Percentiles rank a stretch among this genome's conserved stretches.
phyloP scores from a whole-genome alignment of 2,888 invertebrate species.

The Trissoscelio sp. region DNA sequence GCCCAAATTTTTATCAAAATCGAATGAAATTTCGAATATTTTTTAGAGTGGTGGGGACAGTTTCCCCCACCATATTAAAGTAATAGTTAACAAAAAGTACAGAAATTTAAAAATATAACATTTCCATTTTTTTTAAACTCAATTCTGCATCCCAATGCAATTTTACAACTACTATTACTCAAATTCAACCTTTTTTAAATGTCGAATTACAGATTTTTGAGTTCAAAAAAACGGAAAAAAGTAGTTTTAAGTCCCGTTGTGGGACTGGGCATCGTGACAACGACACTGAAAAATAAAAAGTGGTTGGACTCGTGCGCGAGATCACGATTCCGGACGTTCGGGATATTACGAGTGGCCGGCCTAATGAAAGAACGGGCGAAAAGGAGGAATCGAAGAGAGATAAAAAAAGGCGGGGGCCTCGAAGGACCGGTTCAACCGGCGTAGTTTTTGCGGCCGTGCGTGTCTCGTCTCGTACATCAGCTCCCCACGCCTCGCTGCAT shows the following conservation, averaged over 20 bases:
- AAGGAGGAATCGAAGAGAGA: slow-evolving; percentile 22
- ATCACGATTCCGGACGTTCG: slow-evolving; percentile 52
- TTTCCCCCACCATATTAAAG: too few species aligned
- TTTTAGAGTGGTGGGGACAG: too few species aligned
- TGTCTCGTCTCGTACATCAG: slow-evolving; percentile 50
- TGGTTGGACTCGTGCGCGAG: slow-evolving; percentile 29
- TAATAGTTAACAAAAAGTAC: too few species aligned
- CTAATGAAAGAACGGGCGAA: slow-evolving; percentile 56
- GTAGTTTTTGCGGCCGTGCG: slow-evolving; percentile 53
- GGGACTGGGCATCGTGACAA: slow-evolving; percentile 18
- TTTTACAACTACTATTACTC: too few species aligned
- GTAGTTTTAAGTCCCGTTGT: slow-evolving; percentile 29
- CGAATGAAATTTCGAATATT: too few species aligned
- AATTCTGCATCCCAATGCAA: too few species aligned
- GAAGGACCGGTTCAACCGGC: slow-evolving; percentile 53
- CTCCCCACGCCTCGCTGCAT: slow-evolving; percentile 44
- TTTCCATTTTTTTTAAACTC: too few species aligned
- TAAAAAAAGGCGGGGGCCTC: slow-evolving; percentile 29
- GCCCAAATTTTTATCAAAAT: too few species aligned
- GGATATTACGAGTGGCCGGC: slow-evolving; percentile 45
- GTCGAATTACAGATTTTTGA: too few species aligned
- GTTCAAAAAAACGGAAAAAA: too few species aligned
- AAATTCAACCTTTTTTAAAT: too few species aligned
- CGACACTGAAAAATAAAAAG: slow-evolving; percentile 48
- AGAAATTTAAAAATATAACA: too few species aligned